phyloP scores from a whole-genome alignment of 2,888 invertebrate species.

The Eupeodes luniger region DNA sequence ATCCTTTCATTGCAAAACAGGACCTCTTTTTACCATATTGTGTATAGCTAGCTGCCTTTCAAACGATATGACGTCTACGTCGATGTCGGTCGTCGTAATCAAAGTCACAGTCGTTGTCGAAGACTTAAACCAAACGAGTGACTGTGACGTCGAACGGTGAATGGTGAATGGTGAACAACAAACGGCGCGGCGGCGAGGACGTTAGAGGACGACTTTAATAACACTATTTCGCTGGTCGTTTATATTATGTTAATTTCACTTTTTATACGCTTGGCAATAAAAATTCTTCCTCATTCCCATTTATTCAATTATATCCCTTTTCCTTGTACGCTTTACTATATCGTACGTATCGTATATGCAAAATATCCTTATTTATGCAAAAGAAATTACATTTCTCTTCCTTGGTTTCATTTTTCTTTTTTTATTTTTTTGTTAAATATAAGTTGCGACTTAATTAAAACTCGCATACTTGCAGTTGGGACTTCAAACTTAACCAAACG shows the following conservation, averaged over 20 bases:
- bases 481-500: background rate
- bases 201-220: constrained; percentile 52
- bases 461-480: constrained; percentile 28
- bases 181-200: background rate
- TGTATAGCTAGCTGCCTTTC: background rate
- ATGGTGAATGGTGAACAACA: too few relatives aligned
- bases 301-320: constrained; percentile 35
- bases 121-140: constrained; percentile 3
- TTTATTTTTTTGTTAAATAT: background rate
- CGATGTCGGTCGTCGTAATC: background rate
- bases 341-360: constrained; percentile 49
- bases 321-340: constrained; percentile 26
- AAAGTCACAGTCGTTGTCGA: background rate
- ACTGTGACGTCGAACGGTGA: background rate
- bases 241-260: constrained; percentile 70
- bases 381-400: constrained; percentile 46
- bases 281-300: constrained; percentile 21
- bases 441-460: constrained; percentile 65
- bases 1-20: constrained; percentile 50
- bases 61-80: constrained; percentile 6
- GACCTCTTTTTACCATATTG: background rate
- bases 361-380: constrained; percentile 63
- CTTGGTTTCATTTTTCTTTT: background rate
- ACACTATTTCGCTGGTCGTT: constrained; percentile 70
- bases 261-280: constrained; percentile 66